Evolutionary conservation across 1,140 invertebrate species (phyloP), one percentile per base, ranked within the genome.

Genomic region (Elymnias hypermnestra): DNA sequence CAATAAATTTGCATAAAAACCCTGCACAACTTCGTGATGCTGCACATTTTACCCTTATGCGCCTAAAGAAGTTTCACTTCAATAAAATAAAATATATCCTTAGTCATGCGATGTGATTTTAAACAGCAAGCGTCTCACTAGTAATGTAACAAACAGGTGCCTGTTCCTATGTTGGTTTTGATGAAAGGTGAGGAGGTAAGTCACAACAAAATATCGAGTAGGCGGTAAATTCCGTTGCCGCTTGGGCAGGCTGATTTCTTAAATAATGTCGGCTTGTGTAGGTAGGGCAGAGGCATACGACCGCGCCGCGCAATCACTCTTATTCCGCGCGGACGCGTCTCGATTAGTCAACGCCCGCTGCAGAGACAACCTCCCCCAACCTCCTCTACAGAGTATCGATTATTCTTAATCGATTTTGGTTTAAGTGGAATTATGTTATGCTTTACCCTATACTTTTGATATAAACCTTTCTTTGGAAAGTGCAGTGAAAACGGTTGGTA

Each of bases 341-440:
- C 78, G 68, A 85, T 85, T 85, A 83, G 73, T 85, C 77, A 85
- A 83, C 77, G 82, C 73, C 82, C 52, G 62, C 54, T 68, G 71
- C 76, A 83, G 78, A 76, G 76, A 79, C 78, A 79, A 69, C 65
- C 63, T 52, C 64, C 72, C 71, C 72, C 66, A 31, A 54, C 69
- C 72, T 68, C 69, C 65, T 66, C 69, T 57, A 49, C 52, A 49
- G 58, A 55, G 45, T 75, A 83, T 83, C 76, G 79, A 81, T 78
- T 77, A 63, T 69, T 52, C 41, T 63, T 78, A 74, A 81, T 83
- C 77, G 75, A 83, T 79, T 79, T 63, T 50, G 57, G 65, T 63
- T 60, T 50, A 55, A 50, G 39, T 41, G 40, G 44, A 55, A 52
- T 52, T 40, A 45, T 51, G 57, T 57, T 13, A n/a, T n/a, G n/a